phyloP scores from a whole-genome alignment of 2,888 invertebrate species.

The Drosophila nigricruria region DNA sequence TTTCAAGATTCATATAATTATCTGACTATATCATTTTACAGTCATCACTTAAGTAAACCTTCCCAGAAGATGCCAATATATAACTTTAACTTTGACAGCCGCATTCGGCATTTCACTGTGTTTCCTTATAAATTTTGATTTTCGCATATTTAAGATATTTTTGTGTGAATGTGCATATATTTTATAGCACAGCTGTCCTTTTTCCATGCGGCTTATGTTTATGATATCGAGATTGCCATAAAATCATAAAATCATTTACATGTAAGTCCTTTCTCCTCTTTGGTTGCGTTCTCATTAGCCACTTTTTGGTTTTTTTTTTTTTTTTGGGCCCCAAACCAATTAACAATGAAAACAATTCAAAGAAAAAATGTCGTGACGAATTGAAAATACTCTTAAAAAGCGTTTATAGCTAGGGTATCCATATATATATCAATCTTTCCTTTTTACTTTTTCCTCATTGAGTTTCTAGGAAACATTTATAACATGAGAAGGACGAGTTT shows the following conservation, averaged over 20 bases:
- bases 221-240: constrained; percentile 5
- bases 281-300: constrained; percentile 3
- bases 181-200: constrained; percentile 44
- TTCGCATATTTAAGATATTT: not conserved
- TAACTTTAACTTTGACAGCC: not conserved
- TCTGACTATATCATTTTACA: no score
- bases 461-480: not conserved
- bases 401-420: no score
- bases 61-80: not conserved
- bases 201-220: constrained; percentile 39
- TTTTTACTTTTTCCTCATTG: no score
- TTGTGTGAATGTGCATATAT: not conserved
- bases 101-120: not conserved
- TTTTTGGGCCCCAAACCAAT: constrained; percentile 54
- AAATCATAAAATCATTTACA: constrained; percentile 55
- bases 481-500: no score
- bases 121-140: not conserved
- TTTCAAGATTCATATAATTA: no score
- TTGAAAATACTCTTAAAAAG: constrained; percentile 4
- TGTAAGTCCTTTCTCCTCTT: constrained; percentile 40
- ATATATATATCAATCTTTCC: no score
- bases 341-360: constrained; percentile 52
- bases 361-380: not conserved
- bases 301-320: not conserved
- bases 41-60: no score